Evolutionary conservation across 2,797 vertebrate species (phyloP).

Genomic region (Mallotus villosus): DNA sequence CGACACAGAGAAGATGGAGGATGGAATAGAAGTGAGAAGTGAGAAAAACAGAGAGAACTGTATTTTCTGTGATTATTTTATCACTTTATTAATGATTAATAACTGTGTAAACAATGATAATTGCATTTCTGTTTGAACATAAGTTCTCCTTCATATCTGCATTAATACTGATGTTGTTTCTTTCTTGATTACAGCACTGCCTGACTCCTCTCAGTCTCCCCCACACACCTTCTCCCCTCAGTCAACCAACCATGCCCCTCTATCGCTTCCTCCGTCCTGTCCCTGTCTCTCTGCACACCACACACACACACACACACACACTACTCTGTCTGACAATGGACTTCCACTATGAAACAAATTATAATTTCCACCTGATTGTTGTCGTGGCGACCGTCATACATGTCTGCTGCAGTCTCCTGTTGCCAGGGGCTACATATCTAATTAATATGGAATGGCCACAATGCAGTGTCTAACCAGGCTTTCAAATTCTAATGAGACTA

Average conservation of each 20-base stretch:
- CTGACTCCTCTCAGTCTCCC: too few relatives aligned
- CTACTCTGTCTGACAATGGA: not conserved
- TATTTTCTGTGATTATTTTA: too few relatives aligned
- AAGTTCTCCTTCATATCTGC: too few relatives aligned
- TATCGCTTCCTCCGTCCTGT: not conserved
- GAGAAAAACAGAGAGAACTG: not conserved
- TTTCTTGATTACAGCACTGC: too few relatives aligned
- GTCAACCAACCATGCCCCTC: not conserved
- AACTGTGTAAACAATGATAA: too few relatives aligned
- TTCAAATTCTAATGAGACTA: conserved; percentile 61
- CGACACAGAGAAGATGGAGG: conserved; percentile 54
- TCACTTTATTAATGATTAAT: too few relatives aligned
- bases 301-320: not conserved
- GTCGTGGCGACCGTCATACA: conserved; percentile 26
- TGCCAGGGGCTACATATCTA: conserved; percentile 58
- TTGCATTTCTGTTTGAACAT: too few relatives aligned
- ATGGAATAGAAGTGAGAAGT: conserved; percentile 33
- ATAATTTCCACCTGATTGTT: conserved; percentile 49
- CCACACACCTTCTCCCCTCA: not conserved
- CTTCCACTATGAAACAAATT: conserved; percentile 9
- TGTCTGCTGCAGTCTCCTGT: conserved; percentile 43
- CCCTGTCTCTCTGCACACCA: too few relatives aligned
- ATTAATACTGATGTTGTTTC: too few relatives aligned
- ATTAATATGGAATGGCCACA: conserved; percentile 67
- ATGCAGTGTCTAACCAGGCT: conserved; percentile 40